Percentiles rank a stretch among this genome's conserved stretches.
These are phyloP conservation scores for Eupithecia subumbrata DNA, from an alignment of 2,888 invertebrate species.

Conservation along the genomic window DNA sequence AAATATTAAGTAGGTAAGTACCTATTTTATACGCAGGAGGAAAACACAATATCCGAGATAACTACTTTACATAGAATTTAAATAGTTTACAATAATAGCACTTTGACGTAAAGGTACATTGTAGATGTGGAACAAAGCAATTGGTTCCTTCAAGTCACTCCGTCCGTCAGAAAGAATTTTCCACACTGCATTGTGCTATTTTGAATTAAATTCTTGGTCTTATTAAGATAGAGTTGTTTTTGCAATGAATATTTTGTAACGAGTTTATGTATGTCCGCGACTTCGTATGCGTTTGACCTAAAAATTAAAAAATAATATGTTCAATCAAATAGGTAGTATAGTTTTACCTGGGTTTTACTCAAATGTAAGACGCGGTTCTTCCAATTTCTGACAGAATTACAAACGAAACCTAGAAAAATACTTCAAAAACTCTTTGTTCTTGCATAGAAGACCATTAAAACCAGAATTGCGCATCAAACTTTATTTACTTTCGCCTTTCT, in stretches of 20 bases:
- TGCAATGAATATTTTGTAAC: not conserved
- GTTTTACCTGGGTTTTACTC: not conserved
- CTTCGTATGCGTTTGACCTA: not conserved
- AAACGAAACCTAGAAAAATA: not conserved
- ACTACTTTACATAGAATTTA: not conserved
- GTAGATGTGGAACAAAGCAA: not conserved
- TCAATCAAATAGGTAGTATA: not conserved
- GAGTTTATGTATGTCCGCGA: not conserved
- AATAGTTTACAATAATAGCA: not conserved
- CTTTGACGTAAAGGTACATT: not conserved
- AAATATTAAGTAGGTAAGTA: too few relatives aligned
- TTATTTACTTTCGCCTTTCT: not conserved
- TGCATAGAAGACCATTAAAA: not conserved
- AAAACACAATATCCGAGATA: too few relatives aligned
- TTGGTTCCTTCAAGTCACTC: conserved; percentile 1
- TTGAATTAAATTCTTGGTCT: not conserved
- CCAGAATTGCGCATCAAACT: not conserved
- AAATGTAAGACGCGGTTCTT: not conserved
- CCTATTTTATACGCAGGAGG: too few relatives aligned
- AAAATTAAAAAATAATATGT: too few relatives aligned
- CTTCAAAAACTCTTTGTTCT: not conserved
- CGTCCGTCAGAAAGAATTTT: not conserved
- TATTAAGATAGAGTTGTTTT: not conserved
- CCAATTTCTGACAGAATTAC: not conserved
- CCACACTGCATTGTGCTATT: not conserved